Evolutionary conservation across 2,888 invertebrate genomes (phyloP).

Genomic region (Mythimna loreyi): DNA sequence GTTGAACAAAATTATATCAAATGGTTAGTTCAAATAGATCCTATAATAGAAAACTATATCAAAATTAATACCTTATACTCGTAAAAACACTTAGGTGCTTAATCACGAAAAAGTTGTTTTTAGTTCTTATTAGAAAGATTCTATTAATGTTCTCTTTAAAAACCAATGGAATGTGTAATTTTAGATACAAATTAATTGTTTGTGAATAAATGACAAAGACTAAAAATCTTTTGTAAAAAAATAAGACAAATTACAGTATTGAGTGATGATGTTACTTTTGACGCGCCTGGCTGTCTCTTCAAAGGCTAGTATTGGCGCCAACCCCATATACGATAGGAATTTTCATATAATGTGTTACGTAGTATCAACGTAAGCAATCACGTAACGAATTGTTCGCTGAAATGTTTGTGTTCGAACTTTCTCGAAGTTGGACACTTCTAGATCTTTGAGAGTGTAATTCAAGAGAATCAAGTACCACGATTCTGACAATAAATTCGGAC

Average conservation of each 20-base stretch:
- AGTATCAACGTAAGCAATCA: background rate
- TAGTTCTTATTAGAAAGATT: no score
- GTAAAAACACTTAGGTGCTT: no score
- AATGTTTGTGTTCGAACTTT: conserved; percentile 7
- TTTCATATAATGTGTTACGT: conserved; percentile 8
- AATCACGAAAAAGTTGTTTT: no score
- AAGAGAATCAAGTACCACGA: background rate
- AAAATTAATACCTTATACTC: no score
- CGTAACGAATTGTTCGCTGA: background rate
- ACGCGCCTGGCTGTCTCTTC: conserved; percentile 18
- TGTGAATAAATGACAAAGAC: no score
- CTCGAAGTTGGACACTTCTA: background rate
- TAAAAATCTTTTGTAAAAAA: background rate
- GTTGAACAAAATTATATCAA: background rate
- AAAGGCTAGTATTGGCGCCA: conserved; percentile 24
- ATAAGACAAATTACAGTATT: conserved; percentile 19
- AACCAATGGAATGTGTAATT: no score
- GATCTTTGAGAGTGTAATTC: background rate
- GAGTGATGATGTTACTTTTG: conserved; percentile 9
- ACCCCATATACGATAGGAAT: background rate
- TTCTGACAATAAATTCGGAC: no score
- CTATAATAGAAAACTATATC: no score
- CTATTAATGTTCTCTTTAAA: no score
- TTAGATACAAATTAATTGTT: no score
- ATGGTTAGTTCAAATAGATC: no score